Percentiles rank a stretch among this genome's conserved stretches.
phyloP scores from a whole-genome alignment of 2,113 vertebrate genomes.

The Coptodon rendalli region DNA sequence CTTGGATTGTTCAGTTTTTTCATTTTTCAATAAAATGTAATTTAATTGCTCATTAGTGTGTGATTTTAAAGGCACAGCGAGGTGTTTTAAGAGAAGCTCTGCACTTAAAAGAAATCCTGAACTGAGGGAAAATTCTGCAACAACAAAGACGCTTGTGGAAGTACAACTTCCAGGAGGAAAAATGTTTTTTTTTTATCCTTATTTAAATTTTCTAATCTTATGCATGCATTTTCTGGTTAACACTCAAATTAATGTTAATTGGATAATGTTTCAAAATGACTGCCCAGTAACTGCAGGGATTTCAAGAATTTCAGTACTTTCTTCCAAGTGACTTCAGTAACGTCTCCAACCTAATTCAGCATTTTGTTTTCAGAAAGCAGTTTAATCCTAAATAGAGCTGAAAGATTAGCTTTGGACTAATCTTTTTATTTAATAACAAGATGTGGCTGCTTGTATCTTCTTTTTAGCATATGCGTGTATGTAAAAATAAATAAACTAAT shows the following conservation, averaged over 20 bases:
- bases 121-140: neutral
- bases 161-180: neutral
- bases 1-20: neutral
- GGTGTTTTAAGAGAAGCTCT: neutral
- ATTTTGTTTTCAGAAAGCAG: neutral
- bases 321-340: neutral
- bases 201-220: neutral
- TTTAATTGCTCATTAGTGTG: neutral
- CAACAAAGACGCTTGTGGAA: neutral
- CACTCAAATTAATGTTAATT: neutral
- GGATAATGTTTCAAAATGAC: neutral
- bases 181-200: neutral
- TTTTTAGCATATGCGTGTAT: neutral
- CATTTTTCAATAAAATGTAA: neutral
- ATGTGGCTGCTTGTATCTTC: neutral
- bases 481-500: neutral
- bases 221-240: neutral
- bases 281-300: neutral
- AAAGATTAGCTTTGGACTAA: neutral
- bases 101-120: neutral
- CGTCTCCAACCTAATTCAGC: neutral
- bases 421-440: neutral
- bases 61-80: neutral
- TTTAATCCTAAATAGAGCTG: neutral
- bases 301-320: neutral